Evolutionary conservation across 2,888 invertebrate genomes (phyloP).

Genomic region (Caenorhabditis sulstoni): DNA sequence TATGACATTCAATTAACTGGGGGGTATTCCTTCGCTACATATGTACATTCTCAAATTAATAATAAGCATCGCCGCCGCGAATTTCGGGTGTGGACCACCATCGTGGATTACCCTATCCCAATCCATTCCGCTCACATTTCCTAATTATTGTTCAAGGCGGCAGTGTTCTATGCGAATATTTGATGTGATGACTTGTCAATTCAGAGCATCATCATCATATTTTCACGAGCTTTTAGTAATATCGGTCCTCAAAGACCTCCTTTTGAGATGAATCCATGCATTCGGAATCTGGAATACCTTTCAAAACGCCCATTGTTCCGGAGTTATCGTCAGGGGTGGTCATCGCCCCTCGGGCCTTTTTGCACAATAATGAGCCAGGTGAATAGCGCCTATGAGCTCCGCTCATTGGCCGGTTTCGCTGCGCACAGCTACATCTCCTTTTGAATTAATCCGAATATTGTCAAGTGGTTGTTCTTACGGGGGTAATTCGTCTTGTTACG

Average conservation of each 20-base stretch:
- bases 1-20: conserved; percentile 34
- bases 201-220: conserved; percentile 47
- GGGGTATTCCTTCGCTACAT: conserved; percentile 29
- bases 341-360: not conserved
- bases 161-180: conserved; percentile 56
- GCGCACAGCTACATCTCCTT: not conserved
- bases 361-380: conserved; percentile 29
- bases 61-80: conserved; percentile 50
- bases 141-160: conserved; percentile 57
- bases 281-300: conserved; percentile 52
- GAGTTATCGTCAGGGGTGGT: conserved; percentile 40
- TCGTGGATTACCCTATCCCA: conserved; percentile 37
- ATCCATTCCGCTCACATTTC: conserved; percentile 49
- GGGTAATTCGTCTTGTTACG: conserved; percentile 44
- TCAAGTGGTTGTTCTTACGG: conserved; percentile 47
- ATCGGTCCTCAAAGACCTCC: conserved; percentile 28
- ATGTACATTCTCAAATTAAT: conserved; percentile 57
- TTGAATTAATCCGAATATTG: conserved; percentile 33
- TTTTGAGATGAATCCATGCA: conserved; percentile 56
- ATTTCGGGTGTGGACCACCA: conserved; percentile 42
- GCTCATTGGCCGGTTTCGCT: not conserved
- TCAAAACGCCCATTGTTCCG: conserved; percentile 40
- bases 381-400: conserved; percentile 2
- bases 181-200: conserved; percentile 56
- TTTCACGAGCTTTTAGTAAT: conserved; percentile 52